These are phyloP conservation scores for Zalophus californianus DNA, from an alignment of 2,797 vertebrate genomes.

Conservation along the genomic window DNA sequence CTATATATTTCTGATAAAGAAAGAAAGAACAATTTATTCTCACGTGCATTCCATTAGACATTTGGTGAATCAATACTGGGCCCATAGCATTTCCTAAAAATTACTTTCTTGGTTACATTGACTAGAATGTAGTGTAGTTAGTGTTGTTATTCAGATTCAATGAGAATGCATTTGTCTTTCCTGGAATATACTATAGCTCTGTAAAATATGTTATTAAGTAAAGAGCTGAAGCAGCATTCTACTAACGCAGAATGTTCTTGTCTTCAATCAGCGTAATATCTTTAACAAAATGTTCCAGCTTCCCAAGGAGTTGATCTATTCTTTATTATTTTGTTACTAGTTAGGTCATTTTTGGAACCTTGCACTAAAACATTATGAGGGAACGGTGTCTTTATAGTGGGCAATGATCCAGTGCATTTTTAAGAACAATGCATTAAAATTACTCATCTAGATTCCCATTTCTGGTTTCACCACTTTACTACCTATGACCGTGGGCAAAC, in stretches of 20 bases:
- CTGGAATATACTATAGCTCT: neutral
- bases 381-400: neutral
- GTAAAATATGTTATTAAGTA: neutral
- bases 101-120: constrained; percentile 8
- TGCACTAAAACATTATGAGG: neutral
- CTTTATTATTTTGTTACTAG: neutral
- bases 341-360: neutral
- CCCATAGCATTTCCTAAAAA: neutral
- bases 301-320: neutral
- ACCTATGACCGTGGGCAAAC: neutral
- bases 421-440: neutral
- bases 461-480: neutral
- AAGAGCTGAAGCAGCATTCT: neutral
- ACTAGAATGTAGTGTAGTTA: neutral
- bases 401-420: neutral
- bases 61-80: neutral
- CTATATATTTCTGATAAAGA: neutral
- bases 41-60: neutral
- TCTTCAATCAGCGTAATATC: neutral
- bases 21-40: neutral
- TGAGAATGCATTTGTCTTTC: neutral
- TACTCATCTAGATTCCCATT: neutral
- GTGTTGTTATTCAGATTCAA: neutral
- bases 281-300: neutral
- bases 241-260: neutral